Evolutionary conservation across 2,888 invertebrate species (phyloP), one percentile per base, ranked within the genome.

Genomic region (Lacanobia oleracea): DNA sequence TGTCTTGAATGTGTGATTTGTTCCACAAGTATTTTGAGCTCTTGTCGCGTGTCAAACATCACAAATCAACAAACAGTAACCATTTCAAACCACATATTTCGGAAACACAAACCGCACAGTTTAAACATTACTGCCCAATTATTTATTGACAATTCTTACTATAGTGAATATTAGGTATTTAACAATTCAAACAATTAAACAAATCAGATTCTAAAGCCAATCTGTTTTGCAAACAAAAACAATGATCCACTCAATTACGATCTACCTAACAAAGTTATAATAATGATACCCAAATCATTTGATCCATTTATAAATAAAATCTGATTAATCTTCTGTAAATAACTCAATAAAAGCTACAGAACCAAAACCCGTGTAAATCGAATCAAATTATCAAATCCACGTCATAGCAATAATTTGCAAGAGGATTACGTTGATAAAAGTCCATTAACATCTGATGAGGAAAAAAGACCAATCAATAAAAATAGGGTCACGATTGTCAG

Each of bases 401-500:
- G 74, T 70, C 65, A 68, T 62, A 62, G 70, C 65, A 73, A 79
- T 75, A 72, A 82, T 84, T 79, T 67, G 50, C 74, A 75, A 70
- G 77, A 75, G 79, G 79, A 82, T 84, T 81, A 81, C 79, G 73
- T 81, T 86, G 81, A 86, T 87, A 83, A 82, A 87, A 87, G 79
- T 82, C 84, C 82, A 87, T 87, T 88, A 87, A 80, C 86, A 86
- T 87, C 83, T 79, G 76, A 79, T 72, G 69, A 70, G 69, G 61
- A 67, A 70, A 67, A 69, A 67, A 51, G n/a, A 51, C 45, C 51
- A 89, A 91, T 90, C 89, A 86, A 89, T 88, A 88, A 88, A 88
- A 91, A 89, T 88, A 90, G 88, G 88, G 89, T 89, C 89, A 86
- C 86, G 84, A 88, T 82, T 86, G 85, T 82, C 87, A 43, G 88